phyloP scores from a whole-genome alignment of 2,888 invertebrate species.

The Idaea aversata region DNA sequence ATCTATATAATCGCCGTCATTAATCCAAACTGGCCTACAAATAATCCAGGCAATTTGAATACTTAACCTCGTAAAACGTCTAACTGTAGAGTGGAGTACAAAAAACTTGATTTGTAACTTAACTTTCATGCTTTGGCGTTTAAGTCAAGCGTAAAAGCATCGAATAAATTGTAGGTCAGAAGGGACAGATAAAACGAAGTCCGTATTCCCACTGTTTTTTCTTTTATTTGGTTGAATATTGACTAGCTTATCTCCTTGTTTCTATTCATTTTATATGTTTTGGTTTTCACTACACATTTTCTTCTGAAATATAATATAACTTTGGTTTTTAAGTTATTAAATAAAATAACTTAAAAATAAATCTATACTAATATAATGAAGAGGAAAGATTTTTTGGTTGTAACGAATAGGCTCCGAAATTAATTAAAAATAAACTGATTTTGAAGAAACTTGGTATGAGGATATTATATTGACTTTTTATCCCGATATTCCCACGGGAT shows the following conservation, averaged over 20 bases:
- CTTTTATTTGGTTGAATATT: constrained; percentile 64
- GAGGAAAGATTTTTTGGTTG: too few relatives aligned
- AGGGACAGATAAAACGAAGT: constrained; percentile 75
- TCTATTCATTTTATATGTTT: constrained; percentile 27
- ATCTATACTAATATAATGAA: too few relatives aligned
- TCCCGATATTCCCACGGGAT: too few relatives aligned
- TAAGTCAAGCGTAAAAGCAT: constrained; percentile 77
- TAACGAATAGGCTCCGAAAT: too few relatives aligned
- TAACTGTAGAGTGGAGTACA: constrained; percentile 38
- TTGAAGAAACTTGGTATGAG: too few relatives aligned
- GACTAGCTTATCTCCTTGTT: constrained; percentile 49
- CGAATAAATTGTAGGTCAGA: constrained; percentile 78
- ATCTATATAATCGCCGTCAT: neutral
- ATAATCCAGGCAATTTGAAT: constrained; percentile 19
- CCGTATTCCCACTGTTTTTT: constrained; percentile 60
- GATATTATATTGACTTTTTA: too few relatives aligned
- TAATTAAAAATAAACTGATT: too few relatives aligned
- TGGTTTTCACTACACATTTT: neutral
- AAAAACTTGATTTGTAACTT: constrained; percentile 70
- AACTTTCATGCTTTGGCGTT: constrained; percentile 74
- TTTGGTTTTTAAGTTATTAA: too few relatives aligned
- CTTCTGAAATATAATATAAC: neutral
- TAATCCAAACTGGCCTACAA: constrained; percentile 17
- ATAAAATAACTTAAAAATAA: too few relatives aligned
- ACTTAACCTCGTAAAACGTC: constrained; percentile 31